Percentiles rank a stretch among this genome's conserved stretches.
These are phyloP conservation scores for Cheilosia soror DNA, from an alignment of 2,888 invertebrate species.

Conservation along the genomic window DNA sequence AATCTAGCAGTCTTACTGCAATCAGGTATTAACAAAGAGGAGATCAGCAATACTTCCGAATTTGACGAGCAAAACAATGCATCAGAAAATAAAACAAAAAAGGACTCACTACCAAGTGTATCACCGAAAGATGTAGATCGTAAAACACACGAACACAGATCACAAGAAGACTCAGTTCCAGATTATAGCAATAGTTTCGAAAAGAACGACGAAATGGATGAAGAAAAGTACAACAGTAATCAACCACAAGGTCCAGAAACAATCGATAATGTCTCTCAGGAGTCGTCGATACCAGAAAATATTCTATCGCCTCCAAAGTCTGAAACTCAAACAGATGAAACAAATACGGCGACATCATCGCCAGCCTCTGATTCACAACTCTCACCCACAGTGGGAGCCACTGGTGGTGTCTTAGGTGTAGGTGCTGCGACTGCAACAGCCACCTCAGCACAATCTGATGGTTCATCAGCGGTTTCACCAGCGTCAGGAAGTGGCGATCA, in stretches of 20 bases:
- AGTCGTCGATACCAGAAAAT: conserved; percentile 79
- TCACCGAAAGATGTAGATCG: conserved; percentile 51
- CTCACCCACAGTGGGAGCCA: conserved; percentile 77
- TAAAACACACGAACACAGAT: background rate
- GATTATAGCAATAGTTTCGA: conserved; percentile 35
- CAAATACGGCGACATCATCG: conserved; percentile 81
- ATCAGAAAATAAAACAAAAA: conserved; percentile 14
- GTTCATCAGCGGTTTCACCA: conserved; percentile 63
- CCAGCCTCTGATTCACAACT: conserved; percentile 81
- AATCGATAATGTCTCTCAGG: conserved; percentile 69
- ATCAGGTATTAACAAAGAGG: conserved; percentile 6
- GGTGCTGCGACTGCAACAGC: conserved; percentile 33
- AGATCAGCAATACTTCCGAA: conserved; percentile 23
- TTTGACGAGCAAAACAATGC: conserved; percentile 15
- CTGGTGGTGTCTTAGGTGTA: conserved; percentile 12
- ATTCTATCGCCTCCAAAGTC: conserved; percentile 81
- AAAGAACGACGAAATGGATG: conserved; percentile 47
- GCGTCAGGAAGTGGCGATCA: conserved; percentile 69
- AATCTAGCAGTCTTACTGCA: conserved; percentile 25
- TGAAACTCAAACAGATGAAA: conserved; percentile 82
- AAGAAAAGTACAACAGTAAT: conserved; percentile 46
- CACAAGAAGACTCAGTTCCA: conserved; percentile 17
- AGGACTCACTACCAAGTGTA: conserved; percentile 46
- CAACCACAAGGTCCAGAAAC: conserved; percentile 65
- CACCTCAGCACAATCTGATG: conserved; percentile 51